Conservation (phyloP, 2,797 vertebrate species). For the Toxotes lorentzi region DNA sequence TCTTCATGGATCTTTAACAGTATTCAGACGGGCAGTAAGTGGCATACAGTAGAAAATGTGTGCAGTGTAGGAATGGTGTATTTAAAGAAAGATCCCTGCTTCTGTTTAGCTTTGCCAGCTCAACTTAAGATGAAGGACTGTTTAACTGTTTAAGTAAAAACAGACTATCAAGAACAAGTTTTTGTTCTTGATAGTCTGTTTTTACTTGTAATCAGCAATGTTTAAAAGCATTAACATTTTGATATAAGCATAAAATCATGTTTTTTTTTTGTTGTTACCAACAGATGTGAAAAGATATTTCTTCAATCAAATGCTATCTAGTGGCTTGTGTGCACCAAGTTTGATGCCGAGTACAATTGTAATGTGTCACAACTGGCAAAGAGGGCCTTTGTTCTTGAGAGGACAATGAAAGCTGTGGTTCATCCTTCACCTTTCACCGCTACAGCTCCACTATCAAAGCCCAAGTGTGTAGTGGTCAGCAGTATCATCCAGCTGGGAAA, state of each 20-base stretch:
- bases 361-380: constrained; percentile 53
- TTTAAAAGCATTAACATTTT: constrained; percentile 18
- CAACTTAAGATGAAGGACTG: background rate
- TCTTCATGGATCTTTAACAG: constrained; percentile 45
- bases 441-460: constrained; percentile 69
- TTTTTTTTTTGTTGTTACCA: constrained; percentile 9
- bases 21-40: constrained; percentile 43
- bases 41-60: constrained; percentile 22
- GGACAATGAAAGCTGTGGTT: constrained; percentile 65
- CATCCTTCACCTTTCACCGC: constrained; percentile 63
- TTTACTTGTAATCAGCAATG: constrained; percentile 1
- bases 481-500: constrained; percentile 59
- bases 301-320: constrained; percentile 13
- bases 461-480: constrained; percentile 51
- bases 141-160: background rate
- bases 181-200: no score
- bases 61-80: constrained; percentile 5
- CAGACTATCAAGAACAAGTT: background rate
- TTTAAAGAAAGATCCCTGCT: constrained; percentile 29
- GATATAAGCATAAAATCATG: background rate
- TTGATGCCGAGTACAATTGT: constrained; percentile 67
- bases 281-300: constrained; percentile 21
- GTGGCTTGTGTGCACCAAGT: constrained; percentile 18
- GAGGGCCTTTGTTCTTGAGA: constrained; percentile 69
- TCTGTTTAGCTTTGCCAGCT: constrained; percentile 19